phyloP scores from a whole-genome alignment of 2,113 vertebrate genomes.

The Pseudonaja textilis region DNA sequence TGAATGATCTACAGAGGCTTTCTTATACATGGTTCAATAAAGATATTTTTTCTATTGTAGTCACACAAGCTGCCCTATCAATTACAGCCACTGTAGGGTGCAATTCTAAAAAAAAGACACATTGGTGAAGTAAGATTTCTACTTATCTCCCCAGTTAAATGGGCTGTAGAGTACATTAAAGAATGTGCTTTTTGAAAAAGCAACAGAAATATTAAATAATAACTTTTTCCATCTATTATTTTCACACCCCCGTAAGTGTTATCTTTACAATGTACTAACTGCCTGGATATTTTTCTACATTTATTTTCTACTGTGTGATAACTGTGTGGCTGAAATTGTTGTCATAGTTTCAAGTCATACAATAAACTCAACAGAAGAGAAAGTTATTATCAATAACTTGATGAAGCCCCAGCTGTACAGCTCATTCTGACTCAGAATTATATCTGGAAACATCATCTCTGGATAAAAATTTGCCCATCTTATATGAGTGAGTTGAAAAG shows the following conservation, averaged over 20 bases:
- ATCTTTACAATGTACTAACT: background rate
- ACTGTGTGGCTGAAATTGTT: background rate
- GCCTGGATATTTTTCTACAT: background rate
- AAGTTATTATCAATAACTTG: background rate
- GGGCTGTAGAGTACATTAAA: background rate
- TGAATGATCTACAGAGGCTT: background rate
- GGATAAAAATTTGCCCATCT: background rate
- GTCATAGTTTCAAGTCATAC: background rate
- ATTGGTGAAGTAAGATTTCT: background rate
- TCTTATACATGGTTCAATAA: background rate
- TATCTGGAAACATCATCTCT: background rate
- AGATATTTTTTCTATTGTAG: background rate
- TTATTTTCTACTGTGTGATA: background rate
- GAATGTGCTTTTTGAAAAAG: background rate
- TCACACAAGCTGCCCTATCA: background rate
- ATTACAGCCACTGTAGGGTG: background rate
- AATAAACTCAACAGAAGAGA: background rate
- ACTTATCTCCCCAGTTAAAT: background rate
- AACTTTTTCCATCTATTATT: background rate
- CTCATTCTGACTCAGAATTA: background rate
- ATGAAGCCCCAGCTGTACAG: background rate
- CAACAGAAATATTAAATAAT: background rate
- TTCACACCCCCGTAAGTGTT: background rate
- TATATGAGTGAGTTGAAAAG: background rate
- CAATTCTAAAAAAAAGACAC: background rate